Base-by-base conservation (phyloP, 2,888 invertebrate species). In the Scaptomyza tumidula region DNA sequence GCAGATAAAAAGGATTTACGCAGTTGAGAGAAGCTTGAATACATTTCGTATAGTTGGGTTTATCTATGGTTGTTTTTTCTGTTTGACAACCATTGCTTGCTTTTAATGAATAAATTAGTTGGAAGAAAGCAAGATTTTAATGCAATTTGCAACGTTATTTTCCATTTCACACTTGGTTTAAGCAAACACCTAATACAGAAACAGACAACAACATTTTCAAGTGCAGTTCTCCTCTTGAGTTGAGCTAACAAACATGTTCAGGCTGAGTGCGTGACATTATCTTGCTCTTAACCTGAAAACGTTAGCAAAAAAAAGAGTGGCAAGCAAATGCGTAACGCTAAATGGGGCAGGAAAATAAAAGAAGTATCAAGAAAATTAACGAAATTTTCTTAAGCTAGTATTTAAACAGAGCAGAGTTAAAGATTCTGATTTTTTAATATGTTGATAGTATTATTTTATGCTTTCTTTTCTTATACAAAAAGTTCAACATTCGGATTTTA, bases 81-180 rank as follows among this genome's bases (percentile, higher is more conserved):
- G 11, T 33, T 33, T 33, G 35, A 35, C 37, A 37, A 7, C 19
- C 19, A 41, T 13, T 3, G 6, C 9, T 16, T 27, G 2, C 5
- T 24, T 16, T 6, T 16, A 24, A 19, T 50, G 49, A 37, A 54
- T 24, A 61, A 31, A 37, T 37, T 45, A 29, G 24, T 39, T 27
- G 33, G n/a, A n/a, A 13, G 41, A 41, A 19, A 11, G 2, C 9
- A 61, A 46, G 14, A 76, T 69, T 71, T 75, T 49, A 64, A 57
- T 68, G 55, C 64, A 56, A 73, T 65, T 66, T 73, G 68, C 75
- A 49, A 68, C 74, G 67, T 68, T 68, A 72, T 83, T 80, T 80
- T 80, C 81, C 63, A 78, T 71, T 86, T 80, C 78, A 86, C 86
- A 74, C 71, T 66, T 54, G 52, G 64, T 33, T 68, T 68, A 57